A percentile compares a stretch with the other conserved stretches of the same genome.
phyloP scores from a whole-genome alignment of 2,113 vertebrate genomes.

The Cyphomyrus discorhynchus region DNA sequence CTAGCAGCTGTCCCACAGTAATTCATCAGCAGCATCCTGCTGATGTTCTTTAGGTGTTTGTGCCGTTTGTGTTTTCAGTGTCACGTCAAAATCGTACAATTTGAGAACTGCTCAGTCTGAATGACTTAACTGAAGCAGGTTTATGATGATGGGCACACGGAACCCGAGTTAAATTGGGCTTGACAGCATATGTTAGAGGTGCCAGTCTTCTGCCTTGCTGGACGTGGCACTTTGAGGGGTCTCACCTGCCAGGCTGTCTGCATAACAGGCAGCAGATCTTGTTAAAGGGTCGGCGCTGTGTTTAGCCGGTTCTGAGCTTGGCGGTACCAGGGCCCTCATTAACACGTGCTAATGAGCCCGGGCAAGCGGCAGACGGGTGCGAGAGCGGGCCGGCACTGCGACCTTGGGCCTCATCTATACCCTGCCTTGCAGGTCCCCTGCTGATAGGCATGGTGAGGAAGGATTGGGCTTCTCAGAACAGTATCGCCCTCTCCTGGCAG shows the following conservation, averaged over 20 bases:
- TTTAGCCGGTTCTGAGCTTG: background rate
- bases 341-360: constrained; percentile 20
- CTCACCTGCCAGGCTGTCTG: background rate
- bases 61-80: background rate
- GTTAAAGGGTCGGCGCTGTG: background rate
- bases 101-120: background rate
- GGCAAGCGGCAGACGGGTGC: background rate
- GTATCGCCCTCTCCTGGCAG: constrained; percentile 93
- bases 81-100: background rate
- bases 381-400: background rate
- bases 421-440: constrained; percentile 77
- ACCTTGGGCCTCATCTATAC: background rate
- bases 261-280: background rate
- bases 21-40: background rate
- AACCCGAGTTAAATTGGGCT: background rate
- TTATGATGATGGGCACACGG: background rate
- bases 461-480: constrained; percentile 95
- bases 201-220: background rate
- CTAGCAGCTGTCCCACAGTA: background rate
- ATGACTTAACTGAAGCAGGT: background rate
- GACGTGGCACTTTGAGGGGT: background rate
- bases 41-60: background rate
- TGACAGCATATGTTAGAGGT: background rate
- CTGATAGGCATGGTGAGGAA: constrained; percentile 83
- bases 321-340: constrained; percentile 7